These are phyloP conservation scores for Uropetala carovei DNA, from an alignment of 2,888 invertebrate species.

Conservation along the genomic window DNA sequence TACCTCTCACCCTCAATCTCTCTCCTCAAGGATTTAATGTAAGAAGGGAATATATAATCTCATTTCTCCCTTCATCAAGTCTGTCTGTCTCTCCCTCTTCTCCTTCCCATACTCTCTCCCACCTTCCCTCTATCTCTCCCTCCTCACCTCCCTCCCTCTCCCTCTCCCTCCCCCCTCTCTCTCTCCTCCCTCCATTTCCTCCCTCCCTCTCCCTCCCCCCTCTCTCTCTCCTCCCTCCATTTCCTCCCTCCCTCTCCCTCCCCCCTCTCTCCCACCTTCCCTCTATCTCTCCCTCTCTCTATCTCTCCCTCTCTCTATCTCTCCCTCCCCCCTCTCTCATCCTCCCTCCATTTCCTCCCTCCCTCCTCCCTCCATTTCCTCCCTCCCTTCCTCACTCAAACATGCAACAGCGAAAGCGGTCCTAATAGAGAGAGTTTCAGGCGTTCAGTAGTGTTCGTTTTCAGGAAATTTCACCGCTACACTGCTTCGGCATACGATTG, in stretches of 20 bases:
- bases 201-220: neutral
- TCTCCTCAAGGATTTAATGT: no score
- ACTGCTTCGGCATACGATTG: no score
- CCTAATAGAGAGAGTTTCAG: no score
- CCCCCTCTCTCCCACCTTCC: neutral
- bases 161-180: neutral
- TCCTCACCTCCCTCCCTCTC: neutral
- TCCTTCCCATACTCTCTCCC: no score
- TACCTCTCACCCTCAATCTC: no score
- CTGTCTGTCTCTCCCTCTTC: no score
- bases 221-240: neutral
- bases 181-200: neutral
- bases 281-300: neutral
- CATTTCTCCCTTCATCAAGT: no score
- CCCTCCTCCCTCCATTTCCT: neutral
- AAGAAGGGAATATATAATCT: no score
- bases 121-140: neutral
- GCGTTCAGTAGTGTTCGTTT: no score
- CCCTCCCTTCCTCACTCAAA: neutral
- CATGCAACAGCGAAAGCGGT: no score
- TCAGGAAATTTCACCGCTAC: no score
- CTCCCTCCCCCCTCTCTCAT: neutral
- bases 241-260: neutral
- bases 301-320: neutral
- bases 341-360: neutral